Conservation (phyloP, 2,797 vertebrate genomes). For the Helostoma temminkii region DNA sequence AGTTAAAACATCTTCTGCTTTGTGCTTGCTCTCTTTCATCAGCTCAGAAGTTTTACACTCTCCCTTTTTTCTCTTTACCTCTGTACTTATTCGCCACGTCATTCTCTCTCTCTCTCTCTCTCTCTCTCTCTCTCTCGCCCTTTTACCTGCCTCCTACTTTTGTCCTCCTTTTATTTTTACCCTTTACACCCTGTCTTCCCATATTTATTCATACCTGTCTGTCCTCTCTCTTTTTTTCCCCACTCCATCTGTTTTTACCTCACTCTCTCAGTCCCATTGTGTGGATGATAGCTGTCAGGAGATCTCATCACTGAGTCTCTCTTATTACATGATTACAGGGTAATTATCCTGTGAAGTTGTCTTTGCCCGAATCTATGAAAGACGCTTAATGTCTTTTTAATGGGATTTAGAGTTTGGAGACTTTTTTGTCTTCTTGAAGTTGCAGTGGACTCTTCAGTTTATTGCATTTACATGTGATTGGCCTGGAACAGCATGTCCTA, state of each 20-base stretch:
- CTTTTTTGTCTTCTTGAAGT: constrained; percentile 65
- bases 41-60: constrained; percentile 51
- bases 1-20: constrained; percentile 69
- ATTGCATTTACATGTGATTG: constrained; percentile 62
- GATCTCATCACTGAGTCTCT: constrained; percentile 73
- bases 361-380: constrained; percentile 75
- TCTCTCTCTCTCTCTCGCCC: not conserved
- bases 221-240: constrained; percentile 2
- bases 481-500: constrained; percentile 66
- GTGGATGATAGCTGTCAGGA: constrained; percentile 74
- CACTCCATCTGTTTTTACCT: constrained; percentile 33
- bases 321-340: constrained; percentile 78
- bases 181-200: not conserved
- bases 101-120: constrained; percentile 10
- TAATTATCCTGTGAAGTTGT: constrained; percentile 79
- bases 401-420: constrained; percentile 74
- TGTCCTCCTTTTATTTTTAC: constrained; percentile 26
- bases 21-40: constrained; percentile 64
- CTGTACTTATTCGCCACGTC: not conserved
- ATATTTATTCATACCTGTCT: constrained; percentile 44
- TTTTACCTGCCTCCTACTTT: constrained; percentile 26
- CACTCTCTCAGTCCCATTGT: constrained; percentile 53
- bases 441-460: constrained; percentile 62
- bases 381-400: constrained; percentile 79
- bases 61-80: constrained; percentile 42